Evolutionary conservation across 2,888 invertebrate genomes (phyloP), one percentile per base, ranked within the genome.

Genomic region (Sthenelais limicola): DNA sequence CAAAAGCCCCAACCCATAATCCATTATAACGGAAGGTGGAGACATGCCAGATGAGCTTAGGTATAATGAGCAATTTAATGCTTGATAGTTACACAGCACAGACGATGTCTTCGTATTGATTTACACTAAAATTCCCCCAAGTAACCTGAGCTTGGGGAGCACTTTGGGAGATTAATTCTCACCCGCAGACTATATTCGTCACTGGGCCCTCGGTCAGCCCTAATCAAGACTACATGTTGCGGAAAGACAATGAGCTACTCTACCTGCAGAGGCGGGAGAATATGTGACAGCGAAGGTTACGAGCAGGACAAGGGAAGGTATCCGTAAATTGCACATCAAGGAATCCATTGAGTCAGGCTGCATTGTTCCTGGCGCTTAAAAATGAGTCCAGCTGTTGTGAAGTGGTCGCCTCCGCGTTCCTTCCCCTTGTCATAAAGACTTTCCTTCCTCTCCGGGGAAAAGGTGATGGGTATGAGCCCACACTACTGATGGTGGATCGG

Each of bases 91-190:
- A n/a, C n/a, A n/a, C n/a, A n/a, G n/a, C n/a, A n/a, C n/a, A n/a
- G n/a, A n/a, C n/a, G 18, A 43, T 43, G 43, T 43, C 43, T 18
- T 43, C 43, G 43, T 43, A 43, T 43, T 18, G 43, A 43, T 43
- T 43, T 18, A 12, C 9, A 43, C 9, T 9, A 18, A 12, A 18
- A 18, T 12, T 9, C 43, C 43, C 18, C 18, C 9, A 18, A 9
- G 18, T 9, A 9, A 43, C 43, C 43, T 43, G 12, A 43, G 32
- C 32, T 56, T 32, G 12, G 56, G 56, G 56, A 56, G 56, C 56
- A 56, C 56, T 56, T 56, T 56, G 32, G 56, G 21, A 56, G 56
- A 56, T 56, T 56, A 56, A 56, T 56, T 56, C 56, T 21, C n/a
- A 32, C 56, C 43, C 12, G 32, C 30, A 33, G 30, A 32, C 32